A percentile compares a stretch with the other conserved stretches of the same genome.
phyloP scores from a whole-genome alignment of 2,797 vertebrate species.

The Psittacula echo region DNA sequence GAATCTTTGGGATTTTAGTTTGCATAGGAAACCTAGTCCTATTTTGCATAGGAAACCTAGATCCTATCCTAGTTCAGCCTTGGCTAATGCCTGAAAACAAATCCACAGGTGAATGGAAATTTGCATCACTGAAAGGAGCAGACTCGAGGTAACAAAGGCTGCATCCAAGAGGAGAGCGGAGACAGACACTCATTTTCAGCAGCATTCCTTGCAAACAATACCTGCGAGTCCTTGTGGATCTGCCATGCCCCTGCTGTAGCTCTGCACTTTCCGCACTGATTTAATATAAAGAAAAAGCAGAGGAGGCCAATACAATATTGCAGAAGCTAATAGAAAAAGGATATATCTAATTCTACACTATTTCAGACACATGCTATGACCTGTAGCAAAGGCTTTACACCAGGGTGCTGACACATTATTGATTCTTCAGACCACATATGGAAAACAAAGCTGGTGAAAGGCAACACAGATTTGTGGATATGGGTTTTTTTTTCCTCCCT shows the following conservation, averaged over 20 bases:
- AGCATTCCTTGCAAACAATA: background rate
- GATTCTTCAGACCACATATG: slow-evolving; percentile 37
- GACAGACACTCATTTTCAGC: background rate
- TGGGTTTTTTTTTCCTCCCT: background rate
- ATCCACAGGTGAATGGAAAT: background rate
- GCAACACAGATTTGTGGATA: background rate
- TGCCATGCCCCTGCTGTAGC: background rate
- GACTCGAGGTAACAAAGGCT: background rate
- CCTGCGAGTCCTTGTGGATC: background rate
- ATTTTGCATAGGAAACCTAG: background rate
- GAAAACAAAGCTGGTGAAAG: slow-evolving; percentile 39
- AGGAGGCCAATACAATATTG: slow-evolving; percentile 15
- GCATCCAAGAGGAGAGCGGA: background rate
- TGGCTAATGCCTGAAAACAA: background rate
- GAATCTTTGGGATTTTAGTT: background rate
- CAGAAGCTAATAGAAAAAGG: slow-evolving; percentile 44
- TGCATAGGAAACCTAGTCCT: background rate
- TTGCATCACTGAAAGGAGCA: background rate
- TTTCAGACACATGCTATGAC: slow-evolving; percentile 56
- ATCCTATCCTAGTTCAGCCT: background rate
- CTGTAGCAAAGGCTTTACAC: slow-evolving; percentile 63
- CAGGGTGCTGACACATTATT: slow-evolving; percentile 45
- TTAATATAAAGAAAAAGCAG: slow-evolving; percentile 39
- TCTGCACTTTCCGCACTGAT: slow-evolving; percentile 18
- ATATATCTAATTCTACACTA: slow-evolving; percentile 50